Base-by-base conservation (phyloP, 1,140 invertebrate species). In the Onthophagus taurus region DNA sequence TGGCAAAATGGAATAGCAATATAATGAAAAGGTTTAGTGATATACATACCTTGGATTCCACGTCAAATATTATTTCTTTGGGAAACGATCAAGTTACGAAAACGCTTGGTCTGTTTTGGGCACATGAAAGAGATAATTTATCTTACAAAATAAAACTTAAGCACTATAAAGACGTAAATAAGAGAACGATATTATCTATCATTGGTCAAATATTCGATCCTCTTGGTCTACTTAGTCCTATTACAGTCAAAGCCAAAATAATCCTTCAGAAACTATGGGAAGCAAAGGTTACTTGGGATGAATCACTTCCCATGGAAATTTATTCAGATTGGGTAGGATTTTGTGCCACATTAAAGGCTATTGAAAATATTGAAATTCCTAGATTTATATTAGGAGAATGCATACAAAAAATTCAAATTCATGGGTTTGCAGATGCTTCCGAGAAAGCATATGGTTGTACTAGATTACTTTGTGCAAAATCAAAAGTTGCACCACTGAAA, bases 371-470 rank as follows among this genome's bases (percentile, higher is more conserved):
- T 3, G 3, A 12, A 2, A 43, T 36, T 1, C 17, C 39, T 13
- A n/a, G 41, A 2, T 20, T n/a, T n/a, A n/a, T n/a, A n/a, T n/a
- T 20, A n/a, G 4, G 14, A 2, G 11, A 23, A 8, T 3, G 30
- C 13, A 23, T 20, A 26, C 2, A 18, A 2, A 14, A 11, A 4
- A 35, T 47, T 7, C n/a, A 48, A 21, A 9, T 63, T 1, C 55
- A 63, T 45, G 59, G 58, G 9, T 70, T 67, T 49, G 42, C 44
- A 7, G 66, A 69, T 51, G 60, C 64, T 2, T 61, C 55, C 5
- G 52, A 57, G 37, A 37, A 21, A 2, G 65, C 58, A 9, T 68
- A 64, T 49, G 65, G 57, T 23, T 33, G 18, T 8, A 19, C 44
- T n/a, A 12, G 17, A 12, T 46, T 62, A 23, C 4, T 63, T 0